phyloP scores from a whole-genome alignment of 1,140 invertebrate genomes.

The Argopecten irradians region DNA sequence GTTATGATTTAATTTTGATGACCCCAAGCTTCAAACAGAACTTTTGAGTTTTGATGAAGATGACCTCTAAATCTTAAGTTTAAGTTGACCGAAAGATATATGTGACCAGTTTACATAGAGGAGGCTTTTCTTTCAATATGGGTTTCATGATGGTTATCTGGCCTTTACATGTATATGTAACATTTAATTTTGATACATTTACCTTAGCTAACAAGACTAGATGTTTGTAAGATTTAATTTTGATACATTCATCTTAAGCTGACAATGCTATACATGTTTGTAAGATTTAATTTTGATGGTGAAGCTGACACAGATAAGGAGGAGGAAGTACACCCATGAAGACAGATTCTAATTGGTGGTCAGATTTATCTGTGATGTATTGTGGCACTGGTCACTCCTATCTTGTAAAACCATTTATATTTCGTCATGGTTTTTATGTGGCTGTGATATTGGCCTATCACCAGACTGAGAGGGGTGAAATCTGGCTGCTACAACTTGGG shows the following conservation, averaged over 20 bases:
- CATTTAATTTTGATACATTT: too few relatives aligned
- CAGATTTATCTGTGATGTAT: conserved; percentile 13
- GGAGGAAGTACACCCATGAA: background rate
- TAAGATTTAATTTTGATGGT: background rate
- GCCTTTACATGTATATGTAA: too few relatives aligned
- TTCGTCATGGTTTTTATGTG: conserved; percentile 1
- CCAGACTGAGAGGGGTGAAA: background rate
- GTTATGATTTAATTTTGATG: too few relatives aligned
- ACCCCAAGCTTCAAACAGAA: too few relatives aligned
- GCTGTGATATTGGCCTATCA: background rate
- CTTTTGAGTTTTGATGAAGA: too few relatives aligned
- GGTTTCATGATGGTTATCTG: too few relatives aligned
- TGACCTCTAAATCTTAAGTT: too few relatives aligned
- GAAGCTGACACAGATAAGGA: background rate
- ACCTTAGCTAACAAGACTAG: background rate
- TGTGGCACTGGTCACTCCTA: background rate
- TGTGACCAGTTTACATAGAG: too few relatives aligned
- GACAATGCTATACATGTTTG: too few relatives aligned
- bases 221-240: background rate
- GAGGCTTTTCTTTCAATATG: too few relatives aligned
- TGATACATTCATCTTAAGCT: too few relatives aligned
- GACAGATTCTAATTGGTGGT: background rate
- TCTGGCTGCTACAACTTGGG: background rate
- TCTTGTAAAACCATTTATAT: conserved; percentile 19
- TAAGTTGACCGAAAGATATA: too few relatives aligned